phyloP scores from a whole-genome alignment of 92 coral and sea anemone species.

The Paragorgia papillata region DNA sequence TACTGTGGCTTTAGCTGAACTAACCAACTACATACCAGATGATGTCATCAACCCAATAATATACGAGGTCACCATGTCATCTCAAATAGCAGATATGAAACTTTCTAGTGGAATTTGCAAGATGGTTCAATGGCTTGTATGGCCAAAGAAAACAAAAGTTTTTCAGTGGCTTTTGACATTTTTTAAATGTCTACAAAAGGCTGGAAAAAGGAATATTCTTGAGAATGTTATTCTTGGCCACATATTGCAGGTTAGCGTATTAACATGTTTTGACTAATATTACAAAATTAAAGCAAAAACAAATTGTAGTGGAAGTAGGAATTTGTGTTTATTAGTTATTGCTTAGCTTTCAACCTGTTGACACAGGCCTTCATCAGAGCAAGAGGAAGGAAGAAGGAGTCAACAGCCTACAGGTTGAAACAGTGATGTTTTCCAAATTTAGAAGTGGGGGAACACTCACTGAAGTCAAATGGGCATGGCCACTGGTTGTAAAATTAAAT shows the following conservation, averaged over 20 bases:
- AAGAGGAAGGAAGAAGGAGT: too few relatives aligned
- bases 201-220: conserved; percentile 17
- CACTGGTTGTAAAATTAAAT: too few relatives aligned
- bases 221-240: conserved; percentile 11
- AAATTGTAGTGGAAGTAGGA: too few relatives aligned
- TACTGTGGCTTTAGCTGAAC: conserved; percentile 35
- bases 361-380: too few relatives aligned
- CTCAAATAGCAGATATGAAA: neutral
- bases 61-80: conserved; percentile 22
- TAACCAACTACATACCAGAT: conserved; percentile 35
- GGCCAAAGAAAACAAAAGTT: conserved; percentile 45
- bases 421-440: too few relatives aligned
- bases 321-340: too few relatives aligned
- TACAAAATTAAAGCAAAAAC: too few relatives aligned
- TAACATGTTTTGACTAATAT: too few relatives aligned
- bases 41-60: conserved; percentile 34
- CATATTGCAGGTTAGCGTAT: conserved; percentile 33
- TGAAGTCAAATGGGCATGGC: too few relatives aligned
- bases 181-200: conserved; percentile 11
- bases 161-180: conserved; percentile 27
- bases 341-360: too few relatives aligned
- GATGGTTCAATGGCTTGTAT: conserved; percentile 45
- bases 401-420: too few relatives aligned
- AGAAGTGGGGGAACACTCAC: too few relatives aligned
- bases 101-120: conserved; percentile 22